These are phyloP conservation scores for Anas bernieri DNA, from an alignment of 2,797 vertebrate genomes.

Conservation along the genomic window DNA sequence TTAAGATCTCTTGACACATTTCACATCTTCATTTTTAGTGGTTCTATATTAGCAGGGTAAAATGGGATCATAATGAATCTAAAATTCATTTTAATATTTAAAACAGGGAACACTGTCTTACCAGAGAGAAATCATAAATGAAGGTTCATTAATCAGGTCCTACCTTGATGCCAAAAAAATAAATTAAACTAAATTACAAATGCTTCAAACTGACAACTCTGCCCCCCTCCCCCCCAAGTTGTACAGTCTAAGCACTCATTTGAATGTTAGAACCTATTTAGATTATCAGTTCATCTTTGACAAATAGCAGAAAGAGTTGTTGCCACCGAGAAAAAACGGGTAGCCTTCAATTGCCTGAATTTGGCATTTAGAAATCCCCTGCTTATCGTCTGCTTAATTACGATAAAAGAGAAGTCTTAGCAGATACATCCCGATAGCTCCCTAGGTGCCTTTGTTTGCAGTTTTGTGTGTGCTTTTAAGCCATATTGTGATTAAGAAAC, in stretches of 20 bases:
- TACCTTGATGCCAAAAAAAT: not conserved
- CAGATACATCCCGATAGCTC: not conserved
- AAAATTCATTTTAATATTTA: not conserved
- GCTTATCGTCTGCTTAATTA: not conserved
- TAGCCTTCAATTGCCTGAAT: not conserved
- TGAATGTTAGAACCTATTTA: not conserved
- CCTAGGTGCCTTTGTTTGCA: not conserved
- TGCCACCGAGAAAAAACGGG: not conserved
- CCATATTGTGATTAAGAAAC: not conserved
- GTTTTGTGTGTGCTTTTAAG: not conserved
- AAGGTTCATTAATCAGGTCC: not conserved
- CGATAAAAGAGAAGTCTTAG: not conserved
- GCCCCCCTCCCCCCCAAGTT: not conserved
- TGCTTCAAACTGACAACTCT: not conserved
- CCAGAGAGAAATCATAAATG: not conserved
- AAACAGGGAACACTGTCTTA: not conserved
- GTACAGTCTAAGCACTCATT: not conserved
- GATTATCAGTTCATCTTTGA: not conserved
- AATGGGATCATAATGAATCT: not conserved
- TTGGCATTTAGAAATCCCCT: not conserved
- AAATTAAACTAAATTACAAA: not conserved
- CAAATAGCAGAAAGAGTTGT: not conserved
- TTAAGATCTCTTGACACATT: not conserved
- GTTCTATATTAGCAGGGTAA: not conserved
- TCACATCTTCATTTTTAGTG: not conserved